Evolutionary conservation across 2,888 invertebrate genomes (phyloP).

Genomic region (Philonicus albiceps): DNA sequence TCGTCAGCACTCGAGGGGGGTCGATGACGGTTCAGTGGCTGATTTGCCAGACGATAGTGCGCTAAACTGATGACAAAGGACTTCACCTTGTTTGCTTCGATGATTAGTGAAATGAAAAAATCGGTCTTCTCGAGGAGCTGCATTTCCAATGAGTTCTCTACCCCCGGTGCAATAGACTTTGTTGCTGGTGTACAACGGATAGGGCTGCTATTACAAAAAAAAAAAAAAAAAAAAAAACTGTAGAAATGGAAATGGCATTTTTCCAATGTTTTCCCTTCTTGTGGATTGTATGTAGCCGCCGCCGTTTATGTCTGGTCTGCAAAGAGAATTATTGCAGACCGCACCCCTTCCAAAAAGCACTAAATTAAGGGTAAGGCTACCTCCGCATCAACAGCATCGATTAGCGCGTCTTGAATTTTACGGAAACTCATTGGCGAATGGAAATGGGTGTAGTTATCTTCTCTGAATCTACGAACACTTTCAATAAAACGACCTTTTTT

Average conservation of each 20-base stretch:
- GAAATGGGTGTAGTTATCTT: background rate
- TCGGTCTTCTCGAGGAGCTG: background rate
- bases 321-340: background rate
- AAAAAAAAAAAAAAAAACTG: background rate
- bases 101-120: background rate
- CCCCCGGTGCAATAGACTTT: background rate
- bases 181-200: background rate
- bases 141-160: background rate
- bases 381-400: background rate
- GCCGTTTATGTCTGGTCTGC: background rate
- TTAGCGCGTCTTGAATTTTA: background rate
- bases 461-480: background rate
- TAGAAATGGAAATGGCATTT: background rate
- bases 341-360: background rate
- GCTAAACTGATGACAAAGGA: constrained; percentile 16
- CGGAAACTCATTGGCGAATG: background rate
- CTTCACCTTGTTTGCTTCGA: background rate
- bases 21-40: background rate
- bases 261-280: background rate
- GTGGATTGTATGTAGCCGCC: background rate
- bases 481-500: background rate
- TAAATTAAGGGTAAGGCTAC: background rate
- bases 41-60: background rate
- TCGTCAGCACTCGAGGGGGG: background rate
- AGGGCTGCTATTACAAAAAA: background rate